Conservation (phyloP, 1,140 invertebrate species). For the Drosophila pseudoananassae region DNA sequence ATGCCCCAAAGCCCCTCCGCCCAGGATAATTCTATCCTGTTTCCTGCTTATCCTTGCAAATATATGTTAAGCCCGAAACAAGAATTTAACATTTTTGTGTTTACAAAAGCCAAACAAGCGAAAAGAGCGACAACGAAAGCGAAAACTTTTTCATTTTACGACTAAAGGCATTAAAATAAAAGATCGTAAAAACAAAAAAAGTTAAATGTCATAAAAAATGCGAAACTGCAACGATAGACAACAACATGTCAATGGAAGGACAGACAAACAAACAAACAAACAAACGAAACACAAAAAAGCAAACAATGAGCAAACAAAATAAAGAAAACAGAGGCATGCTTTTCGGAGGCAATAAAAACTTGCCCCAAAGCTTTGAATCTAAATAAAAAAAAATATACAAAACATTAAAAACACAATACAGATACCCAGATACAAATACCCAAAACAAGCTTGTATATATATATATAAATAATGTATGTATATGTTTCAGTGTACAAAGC, state of each 20-base stretch:
- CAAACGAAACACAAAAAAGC: conserved; percentile 1
- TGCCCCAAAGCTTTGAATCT: not conserved
- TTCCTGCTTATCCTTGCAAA: not conserved
- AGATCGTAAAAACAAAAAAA: conserved; percentile 53
- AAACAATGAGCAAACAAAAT: conserved; percentile 21
- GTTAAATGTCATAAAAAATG: conserved; percentile 5
- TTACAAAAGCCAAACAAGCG: conserved; percentile 23
- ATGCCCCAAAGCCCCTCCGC: no score
- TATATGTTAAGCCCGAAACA: not conserved
- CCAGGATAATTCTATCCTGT: not conserved
- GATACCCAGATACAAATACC: not conserved
- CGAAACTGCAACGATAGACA: conserved; percentile 39
- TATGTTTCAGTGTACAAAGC: not conserved
- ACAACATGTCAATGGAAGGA: conserved; percentile 4
- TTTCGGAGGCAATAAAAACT: conserved; percentile 2
- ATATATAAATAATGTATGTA: not conserved
- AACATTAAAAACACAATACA: not conserved
- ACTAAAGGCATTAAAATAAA: conserved; percentile 62
- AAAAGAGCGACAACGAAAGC: conserved; percentile 13
- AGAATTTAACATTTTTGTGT: conserved; percentile 41
- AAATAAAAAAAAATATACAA: no score
- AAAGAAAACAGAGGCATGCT: not conserved
- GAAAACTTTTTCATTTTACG: conserved; percentile 68
- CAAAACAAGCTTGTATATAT: conserved; percentile 3
- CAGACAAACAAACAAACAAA: conserved; percentile 13